A percentile compares a stretch with the other conserved stretches of the same genome.
Conservation (phyloP, 2,888 invertebrate species). For the Mythimna lalbum region DNA sequence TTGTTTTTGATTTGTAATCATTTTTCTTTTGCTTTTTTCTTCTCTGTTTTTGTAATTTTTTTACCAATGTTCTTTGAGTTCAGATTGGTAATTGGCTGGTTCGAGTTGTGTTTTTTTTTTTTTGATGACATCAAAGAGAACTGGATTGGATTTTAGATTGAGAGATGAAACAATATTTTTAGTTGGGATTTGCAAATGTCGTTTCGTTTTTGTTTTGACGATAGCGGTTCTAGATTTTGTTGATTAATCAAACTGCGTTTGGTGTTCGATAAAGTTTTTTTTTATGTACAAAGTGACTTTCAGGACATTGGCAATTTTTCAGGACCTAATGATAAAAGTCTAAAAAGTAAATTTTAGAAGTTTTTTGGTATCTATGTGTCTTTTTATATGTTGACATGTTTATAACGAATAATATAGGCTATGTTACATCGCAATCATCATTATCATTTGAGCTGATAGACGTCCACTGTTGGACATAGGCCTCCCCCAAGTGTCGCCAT, state of each 20-base stretch:
- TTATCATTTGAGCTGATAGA: too few relatives aligned
- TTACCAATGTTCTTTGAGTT: conserved; percentile 37
- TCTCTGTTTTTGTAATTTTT: conserved; percentile 32
- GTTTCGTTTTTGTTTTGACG: not conserved
- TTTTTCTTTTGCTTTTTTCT: conserved; percentile 22
- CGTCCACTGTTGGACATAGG: too few relatives aligned
- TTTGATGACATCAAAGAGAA: conserved; percentile 32
- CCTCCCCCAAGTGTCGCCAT: too few relatives aligned
- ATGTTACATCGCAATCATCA: too few relatives aligned
- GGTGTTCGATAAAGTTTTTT: not conserved
- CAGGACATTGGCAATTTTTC: too few relatives aligned
- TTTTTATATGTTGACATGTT: too few relatives aligned
- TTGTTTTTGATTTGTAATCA: conserved; percentile 50
- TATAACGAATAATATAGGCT: too few relatives aligned
- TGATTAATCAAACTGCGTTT: not conserved
- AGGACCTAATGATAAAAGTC: too few relatives aligned
- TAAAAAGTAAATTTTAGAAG: too few relatives aligned
- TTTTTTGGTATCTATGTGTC: too few relatives aligned
- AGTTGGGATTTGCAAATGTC: not conserved
- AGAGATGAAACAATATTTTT: conserved; percentile 5
- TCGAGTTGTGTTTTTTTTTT: conserved; percentile 4
- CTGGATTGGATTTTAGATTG: conserved; percentile 37
- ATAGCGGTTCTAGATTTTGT: too few relatives aligned
- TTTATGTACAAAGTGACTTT: too few relatives aligned
- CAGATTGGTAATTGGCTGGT: conserved; percentile 37